A percentile compares a stretch with the other conserved stretches of the same genome.
Conservation (phyloP, 2,888 invertebrate species). For the Melangyna quadrimaculata region DNA sequence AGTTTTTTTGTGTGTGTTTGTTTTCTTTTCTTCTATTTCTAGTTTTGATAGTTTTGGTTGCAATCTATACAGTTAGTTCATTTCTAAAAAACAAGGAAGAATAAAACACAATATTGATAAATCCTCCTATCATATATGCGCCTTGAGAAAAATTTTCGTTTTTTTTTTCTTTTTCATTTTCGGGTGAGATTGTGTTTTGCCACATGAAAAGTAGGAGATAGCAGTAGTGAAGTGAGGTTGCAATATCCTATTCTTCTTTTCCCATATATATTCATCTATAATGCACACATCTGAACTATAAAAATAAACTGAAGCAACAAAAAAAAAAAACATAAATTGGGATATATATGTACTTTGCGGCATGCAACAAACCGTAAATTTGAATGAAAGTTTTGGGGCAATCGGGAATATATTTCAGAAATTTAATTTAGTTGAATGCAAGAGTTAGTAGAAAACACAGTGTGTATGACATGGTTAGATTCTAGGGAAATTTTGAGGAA, state of each 20-base stretch:
- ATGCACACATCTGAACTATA: conserved; percentile 33
- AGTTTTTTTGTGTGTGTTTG: background rate
- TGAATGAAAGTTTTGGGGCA: conserved; percentile 63
- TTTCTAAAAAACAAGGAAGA: background rate
- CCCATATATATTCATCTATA: conserved; percentile 8
- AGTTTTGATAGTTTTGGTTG: conserved; percentile 21
- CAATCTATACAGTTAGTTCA: conserved; percentile 15
- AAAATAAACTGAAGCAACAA: conserved; percentile 9
- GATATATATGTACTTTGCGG: conserved; percentile 39
- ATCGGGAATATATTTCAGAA: conserved; percentile 60
- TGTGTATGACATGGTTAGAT: background rate
- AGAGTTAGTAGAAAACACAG: conserved; percentile 16
- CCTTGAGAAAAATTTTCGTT: conserved; percentile 4
- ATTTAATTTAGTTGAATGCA: conserved; percentile 58
- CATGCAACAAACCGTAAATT: conserved; percentile 63
- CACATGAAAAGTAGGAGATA: background rate
- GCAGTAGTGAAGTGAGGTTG: background rate
- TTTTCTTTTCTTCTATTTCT: background rate
- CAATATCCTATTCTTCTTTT: background rate
- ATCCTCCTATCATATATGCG: conserved; percentile 43
- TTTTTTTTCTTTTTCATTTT: background rate
- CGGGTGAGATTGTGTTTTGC: conserved; percentile 3
- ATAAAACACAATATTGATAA: conserved; percentile 33
- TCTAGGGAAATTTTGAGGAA: too few species aligned
- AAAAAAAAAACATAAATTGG: conserved; percentile 26